phyloP scores from a whole-genome alignment of 2,797 vertebrate species.

The Botia almorhae region DNA sequence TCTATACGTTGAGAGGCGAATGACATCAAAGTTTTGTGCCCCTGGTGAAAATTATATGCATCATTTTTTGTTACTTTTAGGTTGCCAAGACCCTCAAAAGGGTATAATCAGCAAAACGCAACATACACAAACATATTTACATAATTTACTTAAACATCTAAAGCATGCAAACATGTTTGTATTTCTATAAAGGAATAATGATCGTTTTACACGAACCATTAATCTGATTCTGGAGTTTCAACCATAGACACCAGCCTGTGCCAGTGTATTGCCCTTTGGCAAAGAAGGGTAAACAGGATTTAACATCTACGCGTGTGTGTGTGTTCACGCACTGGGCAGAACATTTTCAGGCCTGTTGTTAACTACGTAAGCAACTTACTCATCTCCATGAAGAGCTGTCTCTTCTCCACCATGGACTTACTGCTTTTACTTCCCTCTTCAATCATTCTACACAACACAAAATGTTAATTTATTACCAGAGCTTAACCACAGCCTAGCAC shows the following conservation, averaged over 20 bases:
- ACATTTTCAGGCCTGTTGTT: constrained; percentile 45
- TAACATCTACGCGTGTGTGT: not conserved
- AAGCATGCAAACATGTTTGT: constrained; percentile 5
- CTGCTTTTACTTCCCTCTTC: constrained; percentile 95
- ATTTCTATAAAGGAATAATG: not conserved
- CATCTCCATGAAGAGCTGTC: constrained; percentile 99
- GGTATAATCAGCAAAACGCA: not conserved
- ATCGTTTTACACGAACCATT: not conserved
- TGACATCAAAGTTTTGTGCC: constrained; percentile 96
- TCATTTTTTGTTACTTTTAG: constrained; percentile 4
- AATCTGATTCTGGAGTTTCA: not conserved
- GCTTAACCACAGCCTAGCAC: not conserved
- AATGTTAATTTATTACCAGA: constrained; percentile 52
- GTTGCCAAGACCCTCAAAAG: not conserved
- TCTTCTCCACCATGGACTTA: constrained; percentile 97
- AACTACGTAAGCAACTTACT: constrained; percentile 83
- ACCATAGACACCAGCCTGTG: not conserved
- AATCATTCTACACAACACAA: constrained; percentile 87
- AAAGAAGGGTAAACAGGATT: constrained; percentile 10
- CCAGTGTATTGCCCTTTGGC: constrained; percentile 14
- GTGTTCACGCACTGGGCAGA: constrained; percentile 18
- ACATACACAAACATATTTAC: not conserved
- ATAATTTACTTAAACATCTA: not conserved
- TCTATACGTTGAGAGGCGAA: constrained; percentile 94
- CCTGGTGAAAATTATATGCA: constrained; percentile 72